Conservation (phyloP, 2,113 vertebrate species). For the Struthio camelus region DNA sequence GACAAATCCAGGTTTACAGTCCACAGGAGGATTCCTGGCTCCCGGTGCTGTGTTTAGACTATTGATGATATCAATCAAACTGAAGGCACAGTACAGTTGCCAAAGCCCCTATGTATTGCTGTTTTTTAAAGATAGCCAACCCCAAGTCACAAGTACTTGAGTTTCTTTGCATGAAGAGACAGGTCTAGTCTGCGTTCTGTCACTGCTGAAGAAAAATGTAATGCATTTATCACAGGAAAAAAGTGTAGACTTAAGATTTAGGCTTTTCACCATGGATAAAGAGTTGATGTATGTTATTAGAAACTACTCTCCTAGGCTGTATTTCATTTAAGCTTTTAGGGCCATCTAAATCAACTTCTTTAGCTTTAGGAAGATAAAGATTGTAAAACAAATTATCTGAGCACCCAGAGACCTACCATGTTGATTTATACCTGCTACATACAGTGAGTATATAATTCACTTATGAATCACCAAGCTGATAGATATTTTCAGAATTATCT, state of each 20-base stretch:
- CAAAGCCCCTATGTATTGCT: background rate
- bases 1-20: conserved; percentile 53
- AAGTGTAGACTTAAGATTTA: conserved; percentile 40
- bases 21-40: conserved; percentile 20
- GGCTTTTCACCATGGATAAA: conserved; percentile 15
- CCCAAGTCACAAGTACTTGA: background rate
- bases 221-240: conserved; percentile 17
- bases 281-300: conserved; percentile 59
- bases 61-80: conserved; percentile 51
- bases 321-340: conserved; percentile 60
- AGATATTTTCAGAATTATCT: conserved; percentile 14
- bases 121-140: background rate
- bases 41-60: conserved; percentile 29
- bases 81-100: background rate
- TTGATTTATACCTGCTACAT: conserved; percentile 58
- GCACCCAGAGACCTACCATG: conserved; percentile 21
- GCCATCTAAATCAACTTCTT: conserved; percentile 62
- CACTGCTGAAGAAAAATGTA: conserved; percentile 26
- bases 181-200: background rate
- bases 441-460: conserved; percentile 36
- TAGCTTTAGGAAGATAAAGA: conserved; percentile 55
- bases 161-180: background rate
- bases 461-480: conserved; percentile 21
- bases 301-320: background rate
- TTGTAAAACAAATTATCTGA: conserved; percentile 61